Percentiles rank a stretch among this genome's conserved stretches.
phyloP scores from a whole-genome alignment of 2,888 invertebrate species.

The Ephialtes manifestator region DNA sequence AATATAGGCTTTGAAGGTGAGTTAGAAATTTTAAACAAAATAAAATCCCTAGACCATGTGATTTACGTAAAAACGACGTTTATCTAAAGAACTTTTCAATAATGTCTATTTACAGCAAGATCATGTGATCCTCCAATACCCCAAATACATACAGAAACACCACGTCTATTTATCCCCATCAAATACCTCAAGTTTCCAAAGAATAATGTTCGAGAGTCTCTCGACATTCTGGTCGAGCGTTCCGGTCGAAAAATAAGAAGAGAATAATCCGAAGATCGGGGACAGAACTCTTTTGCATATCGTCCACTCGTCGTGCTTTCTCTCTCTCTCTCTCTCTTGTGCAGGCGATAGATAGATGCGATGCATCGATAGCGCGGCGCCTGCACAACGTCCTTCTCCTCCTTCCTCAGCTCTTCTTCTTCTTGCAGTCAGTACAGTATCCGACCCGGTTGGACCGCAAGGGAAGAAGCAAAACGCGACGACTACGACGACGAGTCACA shows the following conservation, averaged over 20 bases:
- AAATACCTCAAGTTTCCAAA: background rate
- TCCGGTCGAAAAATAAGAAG: slow-evolving; percentile 9
- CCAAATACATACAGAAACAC: too few species aligned
- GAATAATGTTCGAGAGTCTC: background rate
- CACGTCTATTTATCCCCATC: background rate
- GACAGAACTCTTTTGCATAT: slow-evolving; percentile 43
- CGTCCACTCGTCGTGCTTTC: slow-evolving; percentile 5
- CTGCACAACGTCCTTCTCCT: slow-evolving; percentile 62
- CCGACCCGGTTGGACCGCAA: slow-evolving; percentile 22
- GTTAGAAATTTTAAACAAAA: too few species aligned
- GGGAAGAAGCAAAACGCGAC: slow-evolving; percentile 7
- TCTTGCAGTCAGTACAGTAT: slow-evolving; percentile 19
- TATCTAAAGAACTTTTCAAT: background rate
- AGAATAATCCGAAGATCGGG: slow-evolving; percentile 35
- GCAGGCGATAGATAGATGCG: slow-evolving; percentile 76
- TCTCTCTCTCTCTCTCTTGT: slow-evolving; percentile 72
- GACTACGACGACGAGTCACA: slow-evolving; percentile 21
- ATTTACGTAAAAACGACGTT: background rate
- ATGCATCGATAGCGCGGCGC: slow-evolving; percentile 78
- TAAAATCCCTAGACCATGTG: too few species aligned
- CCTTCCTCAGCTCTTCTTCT: slow-evolving; percentile 4
- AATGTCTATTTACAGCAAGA: too few species aligned
- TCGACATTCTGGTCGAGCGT: background rate
- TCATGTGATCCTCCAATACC: too few species aligned
- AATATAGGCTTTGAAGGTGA: too few species aligned